A percentile compares a stretch with the other conserved stretches of the same genome.
Conservation (phyloP, 2,113 vertebrate species). For the human (Homo sapiens) region GRCh38 chr11:131785501-131786000, state of each 20-base stretch:
- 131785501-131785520: slow-evolving; percentile 21
- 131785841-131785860: neutral
- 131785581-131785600: neutral
- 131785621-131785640: neutral
- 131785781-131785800: neutral
- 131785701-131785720: neutral
- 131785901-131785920: slow-evolving; percentile 59
- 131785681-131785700: neutral
- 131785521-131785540: neutral
- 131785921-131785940: slow-evolving; percentile 59
- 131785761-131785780: neutral
- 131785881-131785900: neutral
- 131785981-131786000: slow-evolving; percentile 63
- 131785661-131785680: neutral
- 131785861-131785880: neutral
- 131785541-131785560: slow-evolving; percentile 24
- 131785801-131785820: neutral
- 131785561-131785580: slow-evolving; percentile 30
- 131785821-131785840: neutral
- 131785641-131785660: neutral
- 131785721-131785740: neutral
- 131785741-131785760: neutral
- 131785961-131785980: slow-evolving; percentile 69
- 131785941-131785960: slow-evolving; percentile 47
- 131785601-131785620: slow-evolving; percentile 35